Conservation (phyloP, 2,797 vertebrate genomes). For the Mormyrops boulengeri region DNA sequence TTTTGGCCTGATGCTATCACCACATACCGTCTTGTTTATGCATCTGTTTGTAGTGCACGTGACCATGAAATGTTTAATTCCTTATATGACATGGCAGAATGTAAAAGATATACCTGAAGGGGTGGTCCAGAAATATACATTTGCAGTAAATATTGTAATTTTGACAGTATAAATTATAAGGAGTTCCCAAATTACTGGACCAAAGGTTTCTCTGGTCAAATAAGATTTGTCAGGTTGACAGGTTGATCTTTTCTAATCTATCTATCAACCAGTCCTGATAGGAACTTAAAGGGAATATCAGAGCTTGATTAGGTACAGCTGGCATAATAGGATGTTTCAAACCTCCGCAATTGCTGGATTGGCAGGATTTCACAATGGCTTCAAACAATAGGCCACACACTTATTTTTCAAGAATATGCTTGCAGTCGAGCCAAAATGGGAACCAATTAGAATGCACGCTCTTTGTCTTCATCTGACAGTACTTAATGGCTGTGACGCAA, state of each 20-base stretch:
- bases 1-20: neutral
- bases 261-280: neutral
- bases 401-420: slow-evolving; percentile 29
- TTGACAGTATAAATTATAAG: neutral
- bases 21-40: neutral
- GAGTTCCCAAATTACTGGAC: neutral
- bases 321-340: slow-evolving; percentile 29
- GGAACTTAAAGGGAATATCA: slow-evolving; percentile 10
- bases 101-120: neutral
- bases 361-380: slow-evolving; percentile 35
- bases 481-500: slow-evolving; percentile 62
- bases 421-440: slow-evolving; percentile 43
- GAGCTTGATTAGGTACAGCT: slow-evolving; percentile 4
- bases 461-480: slow-evolving; percentile 55
- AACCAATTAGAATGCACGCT: slow-evolving; percentile 35
- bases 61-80: neutral
- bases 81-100: neutral
- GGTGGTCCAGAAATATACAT: neutral
- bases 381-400: slow-evolving; percentile 30
- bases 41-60: neutral
- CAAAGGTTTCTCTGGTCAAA: neutral
- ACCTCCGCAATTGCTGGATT: slow-evolving; percentile 22
- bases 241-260: neutral
- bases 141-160: neutral
- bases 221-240: neutral